Evolutionary conservation across 2,888 invertebrate species (phyloP), one percentile per base, ranked within the genome.

Genomic region (Zonitis immaculata): DNA sequence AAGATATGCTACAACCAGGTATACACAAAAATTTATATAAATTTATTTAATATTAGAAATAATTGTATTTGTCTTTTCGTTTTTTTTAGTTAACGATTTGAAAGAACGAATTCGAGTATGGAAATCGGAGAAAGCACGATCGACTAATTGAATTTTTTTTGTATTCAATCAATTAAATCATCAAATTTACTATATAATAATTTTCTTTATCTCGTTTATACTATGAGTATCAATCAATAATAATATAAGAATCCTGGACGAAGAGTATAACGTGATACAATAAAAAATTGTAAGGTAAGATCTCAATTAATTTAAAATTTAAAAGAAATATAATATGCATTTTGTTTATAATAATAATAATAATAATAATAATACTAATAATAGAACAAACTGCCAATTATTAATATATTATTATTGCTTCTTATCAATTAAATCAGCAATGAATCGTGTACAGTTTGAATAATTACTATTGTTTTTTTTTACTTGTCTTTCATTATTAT

Each of bases 1-100:
- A 96, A 77, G 94, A 95, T 68, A 92, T 95, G 85, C 81, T 99
- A 47, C 83, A 85, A 67, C 90, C 95, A 76, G 90, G 93, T 94
- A 77, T 75, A 35, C 8, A 22, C 9, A 44, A 11, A 27, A 44
- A 45, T 42, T 46, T 51, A 45, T 26, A 16, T 50, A 6, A 32
- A n/a, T 52, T 49, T 8, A 12, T 27, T 11, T 39, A 35, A 22
- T 6, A 47, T 16, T 12, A 49, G 14, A 22, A 50, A 12, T 28
- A 25, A 26, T 39, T 35, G n/a, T n/a, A n/a, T n/a, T n/a, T 27
- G 16, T 2, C 25, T 35, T 47, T 42, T 55, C 54, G 60, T 66
- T 63, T 63, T 64, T 81, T 82, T 30, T 79, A 87, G 93, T 87
- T 63, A 81, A 83, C 47, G 94, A 94, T 69, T 79, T 95, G 59